A percentile compares a stretch with the other conserved stretches of the same genome.
Evolutionary conservation across 2,113 vertebrate species (phyloP).

Genomic region (Platanista minor): DNA sequence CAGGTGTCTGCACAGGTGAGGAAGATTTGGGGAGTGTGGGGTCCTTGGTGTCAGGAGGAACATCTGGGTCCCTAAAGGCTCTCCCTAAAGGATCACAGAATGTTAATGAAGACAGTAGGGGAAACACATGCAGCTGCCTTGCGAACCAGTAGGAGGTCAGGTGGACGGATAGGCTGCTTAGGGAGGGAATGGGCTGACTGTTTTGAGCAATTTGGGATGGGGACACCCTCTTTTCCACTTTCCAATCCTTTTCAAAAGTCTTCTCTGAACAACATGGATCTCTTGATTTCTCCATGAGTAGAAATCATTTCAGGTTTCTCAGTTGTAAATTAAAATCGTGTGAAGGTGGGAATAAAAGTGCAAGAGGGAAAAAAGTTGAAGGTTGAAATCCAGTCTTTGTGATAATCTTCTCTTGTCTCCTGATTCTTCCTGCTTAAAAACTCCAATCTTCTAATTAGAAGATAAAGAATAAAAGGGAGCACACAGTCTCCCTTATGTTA

Average conservation of each 20-base stretch:
- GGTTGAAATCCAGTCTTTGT: conserved; percentile 30
- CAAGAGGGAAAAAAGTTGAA: background rate
- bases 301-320: conserved; percentile 18
- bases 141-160: background rate
- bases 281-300: background rate
- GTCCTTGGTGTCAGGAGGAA: background rate
- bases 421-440: conserved; percentile 17
- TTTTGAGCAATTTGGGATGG: background rate
- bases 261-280: background rate
- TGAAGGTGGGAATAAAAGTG: conserved; percentile 22
- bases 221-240: background rate
- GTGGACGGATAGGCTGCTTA: fast-evolving
- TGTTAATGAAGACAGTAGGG: background rate
- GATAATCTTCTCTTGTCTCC: background rate
- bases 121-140: fast-evolving
- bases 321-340: conserved; percentile 51
- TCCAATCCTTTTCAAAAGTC: background rate
- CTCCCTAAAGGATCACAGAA: background rate
- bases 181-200: fast-evolving
- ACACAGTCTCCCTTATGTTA: conserved; percentile 12
- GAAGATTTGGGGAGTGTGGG: fast-evolving
- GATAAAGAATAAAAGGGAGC: conserved; percentile 35
- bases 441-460: conserved; percentile 53
- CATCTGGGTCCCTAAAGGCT: background rate
- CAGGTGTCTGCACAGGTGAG: background rate